Evolutionary conservation across 2,113 vertebrate genomes (phyloP), one percentile per base, ranked within the genome.

Genomic region (Carassius carassius): DNA sequence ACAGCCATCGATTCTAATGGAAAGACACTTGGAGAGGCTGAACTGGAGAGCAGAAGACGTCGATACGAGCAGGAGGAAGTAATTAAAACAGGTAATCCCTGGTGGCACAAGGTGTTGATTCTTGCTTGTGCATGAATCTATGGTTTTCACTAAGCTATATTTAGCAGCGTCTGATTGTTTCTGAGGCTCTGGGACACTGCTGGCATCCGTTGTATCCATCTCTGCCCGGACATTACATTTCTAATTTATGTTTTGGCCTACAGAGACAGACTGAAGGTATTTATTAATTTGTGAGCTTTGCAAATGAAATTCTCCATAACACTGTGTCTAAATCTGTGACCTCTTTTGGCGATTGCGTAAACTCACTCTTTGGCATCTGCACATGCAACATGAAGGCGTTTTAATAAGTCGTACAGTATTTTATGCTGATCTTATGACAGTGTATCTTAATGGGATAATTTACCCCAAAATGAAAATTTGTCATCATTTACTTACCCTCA

Each of bases 81-180:
- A 90, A 90, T 90, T 90, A 90, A 90, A 90, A 86, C 82, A 86
- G 83, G 87, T 90, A 90, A 90, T 90, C 87, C 89, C 89, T 83
- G 85, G 82, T 88, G 89, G 84, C 83, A 78, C 72, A 37, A 70
- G 77, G 80, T 85, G 85, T 85, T 85, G 89, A 89, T 89, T 75
- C 51, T 78, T 72, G 77, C 77, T 84, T 81, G 83, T 86, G 62
- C 83, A 78, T 85, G 84, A 88, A 82, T 86, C 65, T 81, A 10
- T 9, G 74, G 85, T 81, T 86, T 89, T 78, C 70, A 85, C 37
- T 83, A 32, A 23, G 85, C 70, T 86, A 85, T 87, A 86, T 86
- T 87, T 88, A 85, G 85, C 47, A 11, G 54, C 51, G 51, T 25
- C 49, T 82, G 70, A 81, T 72, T 82, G 81, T 82, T 82, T 81